Base-by-base conservation (phyloP, 2,888 invertebrate species). In the Patella depressa region DNA sequence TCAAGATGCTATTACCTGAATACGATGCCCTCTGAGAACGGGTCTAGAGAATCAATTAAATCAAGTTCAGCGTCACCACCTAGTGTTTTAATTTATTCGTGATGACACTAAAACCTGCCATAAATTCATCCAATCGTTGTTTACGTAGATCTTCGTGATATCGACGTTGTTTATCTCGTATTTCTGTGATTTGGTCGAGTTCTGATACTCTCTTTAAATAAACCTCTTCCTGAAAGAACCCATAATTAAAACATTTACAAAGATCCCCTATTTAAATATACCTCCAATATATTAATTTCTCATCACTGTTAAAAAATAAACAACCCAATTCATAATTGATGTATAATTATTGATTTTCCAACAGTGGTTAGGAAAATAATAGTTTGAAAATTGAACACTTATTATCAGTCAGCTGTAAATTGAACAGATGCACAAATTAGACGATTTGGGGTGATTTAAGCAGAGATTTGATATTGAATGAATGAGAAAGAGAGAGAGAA, bases 51-150 rank as follows among this genome's bases (percentile, higher is more conserved):
- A 89, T 99, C 98, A 0, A 98, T 96, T 77, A 98, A 92, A 88
- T 99, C 99, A 73, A 99, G 93, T 87, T 99, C 98, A 0, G 99
- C 99, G 90, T 99, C 99, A 0, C 99, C 99, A 12, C 98, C 99
- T 71, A 97, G 93, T 0, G 99, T 98, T 98, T 98, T 11, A 99
- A 92, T 89, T 98, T 98, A 4, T 94, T 93, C 0, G 96, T 96
- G 84, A 99, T 99, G n/a, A 95, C 94, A 77, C 94, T 94, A 89
- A 97, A 98, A 3, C 98, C 92, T 2, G 93, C 92, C 92, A 96
- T 94, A 91, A 98, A 98, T 89, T 98, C 98, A 0, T 93, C 92
- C 78, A 92, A 94, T 53, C 96, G 93, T 86, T 94, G 95, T 90
- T 95, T 95, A 73, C 94, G 93, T 0, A 96, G 92, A 34, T 91